Percentiles rank a stretch among this genome's conserved stretches.
These are phyloP conservation scores for Vanessa tameamea DNA, from an alignment of 1,140 invertebrate genomes.

Conservation along the genomic window DNA sequence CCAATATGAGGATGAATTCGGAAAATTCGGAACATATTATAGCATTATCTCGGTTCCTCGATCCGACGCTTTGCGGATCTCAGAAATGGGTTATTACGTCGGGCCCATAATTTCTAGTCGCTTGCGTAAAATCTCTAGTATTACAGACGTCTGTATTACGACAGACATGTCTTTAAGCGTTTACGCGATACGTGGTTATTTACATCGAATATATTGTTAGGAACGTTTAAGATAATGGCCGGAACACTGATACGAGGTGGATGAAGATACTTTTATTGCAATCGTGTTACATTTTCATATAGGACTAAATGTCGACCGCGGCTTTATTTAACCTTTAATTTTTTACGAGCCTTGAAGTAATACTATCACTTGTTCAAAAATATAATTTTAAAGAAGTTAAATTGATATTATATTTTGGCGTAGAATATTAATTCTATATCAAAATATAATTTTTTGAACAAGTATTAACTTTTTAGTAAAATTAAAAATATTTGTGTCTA, in stretches of 20 bases:
- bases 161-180: constrained; percentile 27
- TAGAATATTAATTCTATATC: too few species aligned
- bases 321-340: too few species aligned
- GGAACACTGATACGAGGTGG: background rate
- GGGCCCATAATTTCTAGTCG: constrained; percentile 34
- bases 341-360: too few species aligned
- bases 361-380: too few species aligned
- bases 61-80: constrained; percentile 28
- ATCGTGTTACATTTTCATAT: background rate
- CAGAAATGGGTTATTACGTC: constrained; percentile 40
- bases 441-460: too few species aligned
- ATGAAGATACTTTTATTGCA: background rate
- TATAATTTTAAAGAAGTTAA: too few species aligned
- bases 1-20: background rate
- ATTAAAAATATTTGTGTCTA: too few species aligned
- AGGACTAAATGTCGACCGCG: background rate
- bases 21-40: constrained; percentile 27
- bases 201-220: constrained; percentile 19
- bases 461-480: too few species aligned
- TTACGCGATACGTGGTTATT: constrained; percentile 24
- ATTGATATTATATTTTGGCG: too few species aligned
- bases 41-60: constrained; percentile 19
- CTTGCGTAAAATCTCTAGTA: constrained; percentile 40
- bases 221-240: constrained; percentile 18
- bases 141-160: constrained; percentile 26